A percentile compares a stretch with the other conserved stretches of the same genome.
Conservation (phyloP, 2,888 invertebrate genomes). For the Zygaena filipendulae region DNA sequence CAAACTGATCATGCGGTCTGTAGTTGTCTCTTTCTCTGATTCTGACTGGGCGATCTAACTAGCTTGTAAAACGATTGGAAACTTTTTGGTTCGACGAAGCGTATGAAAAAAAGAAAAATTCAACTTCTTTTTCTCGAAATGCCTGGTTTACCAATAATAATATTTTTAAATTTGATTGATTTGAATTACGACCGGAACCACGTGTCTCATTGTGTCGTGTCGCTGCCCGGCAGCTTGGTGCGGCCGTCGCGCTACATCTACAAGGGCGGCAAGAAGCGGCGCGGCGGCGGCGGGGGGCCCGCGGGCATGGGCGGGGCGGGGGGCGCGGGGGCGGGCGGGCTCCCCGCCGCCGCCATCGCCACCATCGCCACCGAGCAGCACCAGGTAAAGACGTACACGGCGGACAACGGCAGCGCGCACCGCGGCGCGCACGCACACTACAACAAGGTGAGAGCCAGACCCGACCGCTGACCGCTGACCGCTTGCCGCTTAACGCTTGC, state of each 20-base stretch:
- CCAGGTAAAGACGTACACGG: slow-evolving; percentile 97
- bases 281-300: slow-evolving; percentile 34
- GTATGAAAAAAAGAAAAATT: no score
- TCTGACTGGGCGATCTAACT: no score
- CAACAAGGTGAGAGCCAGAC: slow-evolving; percentile 86
- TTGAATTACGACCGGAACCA: no score
- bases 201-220: no score
- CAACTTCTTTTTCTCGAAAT: no score
- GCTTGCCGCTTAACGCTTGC: slow-evolving; percentile 2
- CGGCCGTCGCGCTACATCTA: slow-evolving; percentile 57
- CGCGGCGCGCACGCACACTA: slow-evolving; percentile 88
- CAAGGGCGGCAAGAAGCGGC: slow-evolving; percentile 61
- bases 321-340: slow-evolving; percentile 29
- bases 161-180: no score
- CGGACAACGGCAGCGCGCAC: slow-evolving; percentile 87
- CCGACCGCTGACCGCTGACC: slow-evolving; percentile 24
- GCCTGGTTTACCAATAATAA: no score
- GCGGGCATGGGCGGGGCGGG: slow-evolving; percentile 23
- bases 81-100: no score
- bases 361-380: slow-evolving; percentile 81
- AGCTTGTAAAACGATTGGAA: no score
- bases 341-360: slow-evolving; percentile 57
- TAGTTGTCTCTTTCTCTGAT: no score
- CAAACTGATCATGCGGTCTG: no score
- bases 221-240: slow-evolving; percentile 49